Percentiles rank a stretch among this genome's conserved stretches.
phyloP scores from a whole-genome alignment of 2,797 vertebrate species.

The Helicolenus hilgendorfi region DNA sequence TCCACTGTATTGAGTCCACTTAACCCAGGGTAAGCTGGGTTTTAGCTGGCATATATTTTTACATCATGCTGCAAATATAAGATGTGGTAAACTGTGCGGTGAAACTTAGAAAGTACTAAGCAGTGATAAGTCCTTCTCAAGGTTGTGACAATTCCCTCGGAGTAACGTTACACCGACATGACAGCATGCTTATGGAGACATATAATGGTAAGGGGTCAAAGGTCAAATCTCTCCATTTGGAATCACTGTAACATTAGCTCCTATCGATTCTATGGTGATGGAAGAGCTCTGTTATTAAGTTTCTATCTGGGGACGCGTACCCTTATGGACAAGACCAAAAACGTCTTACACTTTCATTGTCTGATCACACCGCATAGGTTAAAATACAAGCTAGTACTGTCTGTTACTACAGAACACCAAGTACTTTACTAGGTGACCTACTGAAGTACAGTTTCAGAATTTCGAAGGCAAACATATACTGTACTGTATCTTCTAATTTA shows the following conservation, averaged over 20 bases:
- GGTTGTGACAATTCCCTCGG: slow-evolving; percentile 22
- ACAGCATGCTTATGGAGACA: slow-evolving; percentile 57
- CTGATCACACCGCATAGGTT: not conserved
- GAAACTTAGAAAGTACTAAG: not conserved
- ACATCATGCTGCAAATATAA: not conserved
- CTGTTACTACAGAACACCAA: not conserved
- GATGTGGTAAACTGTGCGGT: not conserved
- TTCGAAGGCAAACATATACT: not conserved
- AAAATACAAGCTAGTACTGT: not conserved
- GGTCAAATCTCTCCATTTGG: slow-evolving; percentile 62
- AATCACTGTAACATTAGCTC: slow-evolving; percentile 69
- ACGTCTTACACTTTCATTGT: not conserved
- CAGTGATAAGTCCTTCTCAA: slow-evolving; percentile 10
- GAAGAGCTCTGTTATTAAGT: slow-evolving; percentile 40
- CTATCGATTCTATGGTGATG: slow-evolving; percentile 70
- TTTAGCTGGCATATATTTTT: not conserved
- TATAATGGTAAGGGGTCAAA: slow-evolving; percentile 69
- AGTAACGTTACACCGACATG: slow-evolving; percentile 69
- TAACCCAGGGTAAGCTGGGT: not conserved
- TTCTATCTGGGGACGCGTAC: slow-evolving; percentile 21
- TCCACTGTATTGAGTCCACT: not conserved
- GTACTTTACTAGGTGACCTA: not conserved
- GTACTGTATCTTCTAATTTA: not conserved
- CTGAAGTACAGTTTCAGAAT: not conserved
- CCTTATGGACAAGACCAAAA: slow-evolving; percentile 1